Evolutionary conservation across 2,888 invertebrate genomes (phyloP).

Genomic region (Drosophila meridiana): DNA sequence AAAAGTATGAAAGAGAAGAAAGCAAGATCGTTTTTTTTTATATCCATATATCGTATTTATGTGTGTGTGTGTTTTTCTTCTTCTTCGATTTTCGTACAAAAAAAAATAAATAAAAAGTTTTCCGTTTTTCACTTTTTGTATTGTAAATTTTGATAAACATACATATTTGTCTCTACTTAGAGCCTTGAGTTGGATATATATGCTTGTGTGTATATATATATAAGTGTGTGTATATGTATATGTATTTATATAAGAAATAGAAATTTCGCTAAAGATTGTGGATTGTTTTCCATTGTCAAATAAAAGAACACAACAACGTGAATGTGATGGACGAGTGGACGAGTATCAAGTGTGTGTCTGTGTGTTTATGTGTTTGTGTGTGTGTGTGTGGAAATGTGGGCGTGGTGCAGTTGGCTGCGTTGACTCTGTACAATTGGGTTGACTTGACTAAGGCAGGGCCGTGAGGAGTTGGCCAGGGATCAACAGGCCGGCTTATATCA

Average conservation of each 20-base stretch:
- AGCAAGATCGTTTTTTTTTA: slow-evolving; percentile 17
- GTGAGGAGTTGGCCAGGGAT: slow-evolving; percentile 40
- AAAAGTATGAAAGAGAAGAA: slow-evolving; percentile 8
- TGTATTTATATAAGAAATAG: slow-evolving; percentile 40
- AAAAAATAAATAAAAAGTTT: slow-evolving; percentile 63
- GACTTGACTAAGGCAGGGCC: slow-evolving; percentile 72
- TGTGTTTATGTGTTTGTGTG: not conserved
- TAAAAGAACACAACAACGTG: slow-evolving; percentile 38
- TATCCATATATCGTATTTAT: slow-evolving; percentile 12
- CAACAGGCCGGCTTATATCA: slow-evolving; percentile 88
- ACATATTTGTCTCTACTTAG: slow-evolving; percentile 22
- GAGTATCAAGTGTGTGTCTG: slow-evolving; percentile 22
- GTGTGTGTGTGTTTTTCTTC: slow-evolving; percentile 11
- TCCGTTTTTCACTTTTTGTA: slow-evolving; percentile 28
- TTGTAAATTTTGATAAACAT: slow-evolving; percentile 51
- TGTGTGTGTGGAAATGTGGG: slow-evolving; percentile 26
- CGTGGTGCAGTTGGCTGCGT: slow-evolving; percentile 51
- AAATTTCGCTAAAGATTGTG: slow-evolving; percentile 62
- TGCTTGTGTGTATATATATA: not conserved
- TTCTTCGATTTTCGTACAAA: slow-evolving; percentile 46
- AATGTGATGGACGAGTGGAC: slow-evolving; percentile 30
- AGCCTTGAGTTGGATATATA: slow-evolving; percentile 34
- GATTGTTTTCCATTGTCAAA: slow-evolving; percentile 44
- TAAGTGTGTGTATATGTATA: slow-evolving; percentile 16
- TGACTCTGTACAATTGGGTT: slow-evolving; percentile 69